Conservation (phyloP, 2,888 invertebrate genomes). For the Ditula angustiorana region DNA sequence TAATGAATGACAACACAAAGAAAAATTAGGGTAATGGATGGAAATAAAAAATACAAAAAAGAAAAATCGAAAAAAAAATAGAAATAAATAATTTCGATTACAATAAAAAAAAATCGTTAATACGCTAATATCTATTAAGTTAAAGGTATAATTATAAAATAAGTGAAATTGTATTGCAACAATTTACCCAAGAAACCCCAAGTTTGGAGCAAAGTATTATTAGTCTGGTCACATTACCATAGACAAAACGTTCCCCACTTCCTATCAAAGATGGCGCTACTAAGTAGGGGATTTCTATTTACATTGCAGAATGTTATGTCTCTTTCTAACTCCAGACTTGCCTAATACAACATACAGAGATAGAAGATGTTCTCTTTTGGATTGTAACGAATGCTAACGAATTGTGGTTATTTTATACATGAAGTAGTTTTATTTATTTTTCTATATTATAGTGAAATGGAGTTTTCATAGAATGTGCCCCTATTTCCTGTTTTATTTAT, state of each 20-base stretch:
- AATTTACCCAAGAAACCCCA: background rate
- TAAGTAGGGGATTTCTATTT: conserved; percentile 61
- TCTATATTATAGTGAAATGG: conserved; percentile 64
- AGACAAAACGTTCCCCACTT: conserved; percentile 56
- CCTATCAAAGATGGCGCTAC: conserved; percentile 67
- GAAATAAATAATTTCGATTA: no score
- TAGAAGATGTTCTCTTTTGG: conserved; percentile 64
- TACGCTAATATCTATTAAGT: no score
- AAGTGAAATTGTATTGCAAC: background rate
- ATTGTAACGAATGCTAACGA: conserved; percentile 83
- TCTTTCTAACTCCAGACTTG: conserved; percentile 53
- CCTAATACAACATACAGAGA: conserved; percentile 52
- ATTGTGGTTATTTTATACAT: conserved; percentile 72
- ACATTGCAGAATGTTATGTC: conserved; percentile 56
- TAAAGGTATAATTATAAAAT: no score
- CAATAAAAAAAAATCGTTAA: no score
- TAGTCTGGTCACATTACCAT: conserved; percentile 55
- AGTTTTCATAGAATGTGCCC: conserved; percentile 31
- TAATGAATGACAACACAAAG: no score
- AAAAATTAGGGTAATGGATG: no score
- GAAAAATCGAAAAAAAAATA: no score
- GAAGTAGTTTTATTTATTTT: conserved; percentile 70
- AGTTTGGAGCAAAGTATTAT: conserved; percentile 29
- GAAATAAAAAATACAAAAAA: no score
- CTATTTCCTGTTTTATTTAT: conserved; percentile 27